Conservation (phyloP, 1,140 invertebrate species). For the Drosophila obscura region DNA sequence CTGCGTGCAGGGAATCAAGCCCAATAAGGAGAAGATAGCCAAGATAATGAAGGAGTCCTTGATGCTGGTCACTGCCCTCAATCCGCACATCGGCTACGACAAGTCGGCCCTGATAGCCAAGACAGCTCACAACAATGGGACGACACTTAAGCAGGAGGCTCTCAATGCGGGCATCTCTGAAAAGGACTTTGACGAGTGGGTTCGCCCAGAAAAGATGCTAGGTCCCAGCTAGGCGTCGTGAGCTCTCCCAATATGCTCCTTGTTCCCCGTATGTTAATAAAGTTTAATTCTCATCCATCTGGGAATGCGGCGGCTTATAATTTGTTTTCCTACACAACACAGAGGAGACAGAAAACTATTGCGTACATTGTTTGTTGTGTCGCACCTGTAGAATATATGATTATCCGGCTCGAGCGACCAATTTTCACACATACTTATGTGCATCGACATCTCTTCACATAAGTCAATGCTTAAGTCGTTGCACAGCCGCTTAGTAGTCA, state of each 20-base stretch:
- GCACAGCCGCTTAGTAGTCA: too few relatives aligned
- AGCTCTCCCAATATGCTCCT: not conserved
- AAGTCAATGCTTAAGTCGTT: too few relatives aligned
- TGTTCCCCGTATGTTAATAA: conserved; percentile 9
- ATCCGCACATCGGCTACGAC: conserved; percentile 99
- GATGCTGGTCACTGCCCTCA: conserved; percentile 99
- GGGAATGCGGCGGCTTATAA: not conserved
- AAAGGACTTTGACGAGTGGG: conserved; percentile 97
- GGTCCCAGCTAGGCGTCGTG: conserved; percentile 89
- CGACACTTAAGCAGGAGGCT: conserved; percentile 95
- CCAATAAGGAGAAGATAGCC: conserved; percentile 92
- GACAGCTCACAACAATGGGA: conserved; percentile 96
- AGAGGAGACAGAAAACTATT: too few relatives aligned
- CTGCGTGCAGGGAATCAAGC: conserved; percentile 95
- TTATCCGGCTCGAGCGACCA: too few relatives aligned
- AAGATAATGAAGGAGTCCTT: conserved; percentile 96
- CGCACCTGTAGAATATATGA: too few relatives aligned
- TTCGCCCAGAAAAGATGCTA: conserved; percentile 96
- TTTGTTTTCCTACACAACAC: too few relatives aligned
- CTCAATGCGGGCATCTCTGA: conserved; percentile 93
- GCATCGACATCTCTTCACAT: too few relatives aligned
- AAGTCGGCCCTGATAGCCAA: conserved; percentile 98
- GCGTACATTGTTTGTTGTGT: too few relatives aligned
- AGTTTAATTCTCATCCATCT: conserved; percentile 11
- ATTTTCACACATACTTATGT: too few relatives aligned